A percentile compares a stretch with the other conserved stretches of the same genome.
These are phyloP conservation scores for Neogale vison DNA, from an alignment of 2,113 vertebrate genomes.

Conservation along the genomic window DNA sequence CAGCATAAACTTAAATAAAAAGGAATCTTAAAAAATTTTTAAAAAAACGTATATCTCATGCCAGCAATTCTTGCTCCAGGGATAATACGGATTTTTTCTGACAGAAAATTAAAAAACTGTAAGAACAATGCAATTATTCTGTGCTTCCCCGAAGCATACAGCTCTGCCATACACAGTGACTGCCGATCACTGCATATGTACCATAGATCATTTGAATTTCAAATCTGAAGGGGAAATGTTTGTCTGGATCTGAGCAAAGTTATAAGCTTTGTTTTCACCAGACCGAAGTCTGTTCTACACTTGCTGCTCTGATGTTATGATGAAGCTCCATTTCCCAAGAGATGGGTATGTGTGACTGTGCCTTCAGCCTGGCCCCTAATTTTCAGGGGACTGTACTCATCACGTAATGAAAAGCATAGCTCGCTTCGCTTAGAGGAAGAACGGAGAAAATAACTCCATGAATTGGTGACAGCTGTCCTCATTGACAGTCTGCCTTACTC, in stretches of 20 bases:
- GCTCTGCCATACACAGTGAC: slow-evolving; percentile 39
- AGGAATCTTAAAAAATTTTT: neutral
- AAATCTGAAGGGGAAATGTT: slow-evolving; percentile 17
- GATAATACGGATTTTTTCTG: slow-evolving; percentile 54
- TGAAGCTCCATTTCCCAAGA: neutral
- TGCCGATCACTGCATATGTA: neutral
- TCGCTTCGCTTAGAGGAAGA: neutral
- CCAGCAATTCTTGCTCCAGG: slow-evolving; percentile 68
- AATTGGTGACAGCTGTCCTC: neutral
- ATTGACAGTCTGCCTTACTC: neutral
- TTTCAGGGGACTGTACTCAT: neutral
- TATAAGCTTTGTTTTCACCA: slow-evolving; percentile 2
- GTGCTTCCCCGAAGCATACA: slow-evolving; percentile 42
- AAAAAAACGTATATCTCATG: slow-evolving; percentile 70
- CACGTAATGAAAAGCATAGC: neutral
- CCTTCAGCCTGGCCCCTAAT: neutral
- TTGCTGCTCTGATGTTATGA: neutral
- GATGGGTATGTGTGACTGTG: neutral
- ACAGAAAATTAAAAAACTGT: slow-evolving; percentile 46
- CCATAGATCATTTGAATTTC: neutral
- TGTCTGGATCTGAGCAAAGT: slow-evolving; percentile 41
- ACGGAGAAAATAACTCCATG: neutral
- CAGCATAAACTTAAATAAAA: slow-evolving; percentile 83
- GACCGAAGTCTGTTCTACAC: neutral
- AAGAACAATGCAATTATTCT: slow-evolving; percentile 60